Base-by-base conservation (phyloP, 2,888 invertebrate genomes). In the Alcis repandata region DNA sequence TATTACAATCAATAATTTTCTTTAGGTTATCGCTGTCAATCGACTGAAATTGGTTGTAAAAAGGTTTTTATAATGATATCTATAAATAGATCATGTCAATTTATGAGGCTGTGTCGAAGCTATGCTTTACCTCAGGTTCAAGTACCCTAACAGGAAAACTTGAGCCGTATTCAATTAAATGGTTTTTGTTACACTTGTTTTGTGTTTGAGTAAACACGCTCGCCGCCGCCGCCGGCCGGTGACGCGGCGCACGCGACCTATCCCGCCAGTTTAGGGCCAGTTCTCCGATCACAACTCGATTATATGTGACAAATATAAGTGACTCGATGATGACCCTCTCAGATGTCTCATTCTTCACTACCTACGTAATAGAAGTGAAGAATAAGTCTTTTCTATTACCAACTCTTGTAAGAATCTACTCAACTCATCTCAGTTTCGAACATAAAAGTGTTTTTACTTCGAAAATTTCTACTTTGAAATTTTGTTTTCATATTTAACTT, bases 101-200 rank as follows among this genome's bases (percentile, higher is more conserved):
- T 45, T 32, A 45, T 13, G 32, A n/a, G 11, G 45, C 32, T 32
- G 27, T 17, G 11, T 40, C 41, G 8, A 36, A 36, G 51, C 36
- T 17, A n/a, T 52, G 32, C 49, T 33, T 19, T 52, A 51, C 51
- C 51, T 41, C 41, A 48, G 19, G 49, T 32, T 15, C 13, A 32
- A 38, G 45, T 58, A 19, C 46, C 4, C n/a, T 46, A 53, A 60
- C 60, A 60, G 69, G 64, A 69, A 67, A 69, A 67, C 62, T 38
- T 41, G 56, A 38, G 49, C 15, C 13, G 33, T 63, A 64, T 64
- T 67, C 59, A 64, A 61, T 69, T 69, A 59, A 62, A 63, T 27
- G 0, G 64, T 67, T 69, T 67, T 63, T 63, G 66, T 59, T 45
- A 13, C 33, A 20, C 15, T 57, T 52, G 38, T 51, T 54, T 49